phyloP scores from a whole-genome alignment of 2,113 vertebrate species.

The Lagenorhynchus albirostris region DNA sequence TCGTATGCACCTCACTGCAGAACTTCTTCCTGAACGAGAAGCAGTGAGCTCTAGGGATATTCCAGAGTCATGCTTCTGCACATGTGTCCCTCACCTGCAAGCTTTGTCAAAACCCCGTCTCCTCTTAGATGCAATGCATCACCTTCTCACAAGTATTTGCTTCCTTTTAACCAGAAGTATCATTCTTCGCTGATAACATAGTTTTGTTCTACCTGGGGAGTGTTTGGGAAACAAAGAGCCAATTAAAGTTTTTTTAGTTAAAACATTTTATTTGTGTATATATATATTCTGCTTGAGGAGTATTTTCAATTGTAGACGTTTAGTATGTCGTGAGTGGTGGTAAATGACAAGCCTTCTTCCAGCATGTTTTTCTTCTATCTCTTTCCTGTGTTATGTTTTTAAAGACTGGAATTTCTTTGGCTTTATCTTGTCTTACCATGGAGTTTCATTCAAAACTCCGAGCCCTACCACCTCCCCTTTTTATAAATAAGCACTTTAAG shows the following conservation, averaged over 20 bases:
- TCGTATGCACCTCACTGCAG: not conserved
- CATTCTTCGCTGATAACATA: conserved; percentile 69
- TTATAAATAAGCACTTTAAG: conserved; percentile 7
- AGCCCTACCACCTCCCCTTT: not conserved
- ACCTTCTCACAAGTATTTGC: conserved; percentile 30
- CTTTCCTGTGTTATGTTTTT: not conserved
- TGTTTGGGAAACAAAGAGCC: conserved; percentile 66
- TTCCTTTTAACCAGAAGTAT: conserved; percentile 67
- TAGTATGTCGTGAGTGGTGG: not conserved
- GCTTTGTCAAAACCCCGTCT: not conserved
- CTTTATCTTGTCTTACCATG: conserved; percentile 15
- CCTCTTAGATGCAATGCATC: not conserved
- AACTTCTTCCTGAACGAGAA: conserved; percentile 30
- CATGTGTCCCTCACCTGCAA: conserved; percentile 64
- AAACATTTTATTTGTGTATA: conserved; percentile 17
- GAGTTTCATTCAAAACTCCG: not conserved
- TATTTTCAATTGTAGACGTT: conserved; percentile 24
- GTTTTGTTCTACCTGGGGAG: conserved; percentile 73
- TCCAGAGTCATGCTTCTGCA: conserved; percentile 45
- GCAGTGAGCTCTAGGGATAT: not conserved
- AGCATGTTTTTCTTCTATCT: not conserved
- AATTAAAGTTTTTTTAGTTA: conserved; percentile 30
- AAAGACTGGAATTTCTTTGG: conserved; percentile 25
- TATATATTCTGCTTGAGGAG: conserved; percentile 45
- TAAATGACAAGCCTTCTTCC: not conserved